These are phyloP conservation scores for Noctua janthina DNA, from an alignment of 2,888 invertebrate genomes.

Conservation along the genomic window DNA sequence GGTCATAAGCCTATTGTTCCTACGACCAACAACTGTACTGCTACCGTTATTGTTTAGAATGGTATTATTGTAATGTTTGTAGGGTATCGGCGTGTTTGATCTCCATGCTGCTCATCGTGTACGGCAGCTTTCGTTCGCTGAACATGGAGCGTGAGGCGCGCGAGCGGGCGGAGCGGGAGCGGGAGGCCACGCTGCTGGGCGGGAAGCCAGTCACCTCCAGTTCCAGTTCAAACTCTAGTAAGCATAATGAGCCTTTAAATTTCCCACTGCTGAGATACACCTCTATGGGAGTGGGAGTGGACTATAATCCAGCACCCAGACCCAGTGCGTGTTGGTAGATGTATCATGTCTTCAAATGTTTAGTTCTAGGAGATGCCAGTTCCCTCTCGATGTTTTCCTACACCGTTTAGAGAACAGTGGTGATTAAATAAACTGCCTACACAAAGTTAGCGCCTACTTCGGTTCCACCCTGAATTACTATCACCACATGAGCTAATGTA, in stretches of 20 bases:
- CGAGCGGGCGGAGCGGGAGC: slow-evolving; percentile 94
- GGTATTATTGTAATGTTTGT: slow-evolving; percentile 54
- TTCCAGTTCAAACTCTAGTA: slow-evolving; percentile 80
- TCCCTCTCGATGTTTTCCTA: background rate
- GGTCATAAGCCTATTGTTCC: slow-evolving; percentile 42
- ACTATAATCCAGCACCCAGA: background rate
- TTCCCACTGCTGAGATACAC: background rate
- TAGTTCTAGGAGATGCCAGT: background rate
- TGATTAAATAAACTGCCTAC: background rate
- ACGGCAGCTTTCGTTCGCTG: slow-evolving; percentile 98
- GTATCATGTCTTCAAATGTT: background rate
- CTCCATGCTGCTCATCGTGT: slow-evolving; percentile 98
- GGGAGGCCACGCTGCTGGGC: slow-evolving; percentile 91
- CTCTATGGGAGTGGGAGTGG: background rate
- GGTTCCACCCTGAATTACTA: background rate
- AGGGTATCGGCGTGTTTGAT: slow-evolving; percentile 98
- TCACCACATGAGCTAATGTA: background rate
- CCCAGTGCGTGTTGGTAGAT: background rate
- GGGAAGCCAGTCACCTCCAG: slow-evolving; percentile 86
- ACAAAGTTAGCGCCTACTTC: background rate
- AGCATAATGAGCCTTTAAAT: slow-evolving; percentile 56
- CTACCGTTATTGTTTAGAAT: slow-evolving; percentile 39
- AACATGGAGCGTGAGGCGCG: slow-evolving; percentile 99
- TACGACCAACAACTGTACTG: slow-evolving; percentile 15
- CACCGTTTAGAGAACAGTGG: background rate